Evolutionary conservation across 2,888 invertebrate genomes (phyloP), one percentile per base, ranked within the genome.

Genomic region (Eupithecia dodoneata): DNA sequence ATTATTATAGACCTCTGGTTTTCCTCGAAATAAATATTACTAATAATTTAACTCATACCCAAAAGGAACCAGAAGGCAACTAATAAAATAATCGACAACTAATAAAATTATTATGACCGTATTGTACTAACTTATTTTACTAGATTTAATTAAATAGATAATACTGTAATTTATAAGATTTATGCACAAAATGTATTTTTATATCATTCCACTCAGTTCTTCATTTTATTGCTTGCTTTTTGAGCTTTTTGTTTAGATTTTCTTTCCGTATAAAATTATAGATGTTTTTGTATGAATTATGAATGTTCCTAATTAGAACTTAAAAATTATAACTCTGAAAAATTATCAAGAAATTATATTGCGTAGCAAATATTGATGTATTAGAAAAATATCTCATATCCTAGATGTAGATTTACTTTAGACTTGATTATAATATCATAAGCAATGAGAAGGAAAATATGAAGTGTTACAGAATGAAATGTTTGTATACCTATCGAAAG

Each of bases 401-500:
- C 18, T 75, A 75, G 65, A 71, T 66, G 5, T 66, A 66, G 6
- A 42, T 66, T 13, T 66, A 42, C 10, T 6, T 42, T 13, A 66
- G 30, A 66, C 41, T 42, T 5, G 42, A 66, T 0, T 66, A 15
- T 65, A n/a, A n/a, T n/a, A n/a, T n/a, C n/a, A n/a, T n/a, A 13
- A 15, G 47, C 12, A 18, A 30, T 70, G 49, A 69, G 45, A 66
- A 30, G 2, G 42, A 63, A 72, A 66, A 69, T 63, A 78, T 76
- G 45, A 67, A 78, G 63, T 76, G 76, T 76, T 76, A 72, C 72
- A 76, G 75, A 75, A 65, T 41, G 6, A 44, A 73, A 76, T 71
- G 59, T 71, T 71, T 72, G 71, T 76, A 70, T 75, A 74, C 15
- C 44, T 79, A 78, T 69, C 73, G 76, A 79, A 78, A 76, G 76